Evolutionary conservation across 2,888 invertebrate species (phyloP).

Genomic region (Platerodrilus igneus): DNA sequence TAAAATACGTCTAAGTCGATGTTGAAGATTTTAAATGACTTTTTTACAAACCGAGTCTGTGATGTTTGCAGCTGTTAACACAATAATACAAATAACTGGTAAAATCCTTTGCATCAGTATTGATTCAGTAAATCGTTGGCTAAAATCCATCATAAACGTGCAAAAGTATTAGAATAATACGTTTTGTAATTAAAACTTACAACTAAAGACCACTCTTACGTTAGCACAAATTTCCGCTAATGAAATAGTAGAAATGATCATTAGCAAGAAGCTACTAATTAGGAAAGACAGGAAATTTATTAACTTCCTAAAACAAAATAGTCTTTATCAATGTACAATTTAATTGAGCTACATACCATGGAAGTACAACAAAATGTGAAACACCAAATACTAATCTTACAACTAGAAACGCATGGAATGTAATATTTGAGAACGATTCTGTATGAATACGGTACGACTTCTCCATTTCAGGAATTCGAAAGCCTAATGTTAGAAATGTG

Average conservation of each 20-base stretch:
- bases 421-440: constrained; percentile 62
- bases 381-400: constrained; percentile 54
- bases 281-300: constrained; percentile 43
- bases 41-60: constrained; percentile 55
- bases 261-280: constrained; percentile 41
- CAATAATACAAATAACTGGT: constrained; percentile 54
- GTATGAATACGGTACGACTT: constrained; percentile 61
- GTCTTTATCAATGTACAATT: neutral
- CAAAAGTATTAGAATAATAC: constrained; percentile 39
- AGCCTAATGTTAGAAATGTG: constrained; percentile 59
- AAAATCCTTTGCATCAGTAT: constrained; percentile 54
- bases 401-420: constrained; percentile 60
- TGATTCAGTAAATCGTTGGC: constrained; percentile 55
- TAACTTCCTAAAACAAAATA: constrained; percentile 36
- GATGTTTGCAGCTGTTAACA: constrained; percentile 56
- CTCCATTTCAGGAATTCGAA: constrained; percentile 63
- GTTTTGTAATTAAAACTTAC: constrained; percentile 4
- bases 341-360: constrained; percentile 44
- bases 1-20: constrained; percentile 23
- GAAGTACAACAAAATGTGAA: constrained; percentile 55
- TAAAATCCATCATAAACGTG: constrained; percentile 50
- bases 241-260: constrained; percentile 42
- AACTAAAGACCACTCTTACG: constrained; percentile 31
- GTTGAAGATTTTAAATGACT: constrained; percentile 1
- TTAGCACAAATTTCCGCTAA: constrained; percentile 45